Evolutionary conservation across 2,888 invertebrate species (phyloP), one percentile per base, ranked within the genome.

Genomic region (Thumatha senex): DNA sequence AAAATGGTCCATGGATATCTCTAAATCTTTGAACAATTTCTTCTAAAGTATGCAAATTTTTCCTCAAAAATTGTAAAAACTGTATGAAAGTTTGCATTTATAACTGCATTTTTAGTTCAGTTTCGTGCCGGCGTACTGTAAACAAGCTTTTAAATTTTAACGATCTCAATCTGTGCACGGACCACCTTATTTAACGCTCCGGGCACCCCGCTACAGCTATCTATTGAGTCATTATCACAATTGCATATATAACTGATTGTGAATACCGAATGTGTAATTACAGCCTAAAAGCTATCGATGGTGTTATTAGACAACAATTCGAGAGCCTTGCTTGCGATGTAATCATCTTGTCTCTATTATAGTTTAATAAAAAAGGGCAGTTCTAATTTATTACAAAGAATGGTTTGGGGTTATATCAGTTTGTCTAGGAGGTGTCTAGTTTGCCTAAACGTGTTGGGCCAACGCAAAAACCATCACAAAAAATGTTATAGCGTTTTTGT

Each of bases 211-310:
- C 40, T 45, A 13, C 65, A 68, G 75, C 72, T 74, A 67, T 68
- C 62, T 73, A 85, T 86, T 74, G 83, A 86, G 79, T 70, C 81
- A 83, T 86, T 86, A 83, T 76, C 73, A 78, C 77, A 73, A 77
- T 78, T 76, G 72, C 71, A 76, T 71, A 59, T 70, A 24, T 24
- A 74, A 70, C 76, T 76, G 75, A 70, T 69, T 69, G 62, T 67
- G 59, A 67, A 62, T 68, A 72, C 70, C 71, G 68, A 77, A 76
- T 75, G 65, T 80, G 56, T 84, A 79, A 86, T 86, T 84, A 86
- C 56, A 51, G 46, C 48, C 55, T 54, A 57, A 52, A 51, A 62
- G n/a, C 58, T 47, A 50, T 54, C 47, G 56, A 53, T 45, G 61
- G 61, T 65, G 49, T 60, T 66, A 69, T 65, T 65, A 60, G 7